Conservation (phyloP, 2,888 invertebrate genomes). For the Hydrotaea diabolus region DNA sequence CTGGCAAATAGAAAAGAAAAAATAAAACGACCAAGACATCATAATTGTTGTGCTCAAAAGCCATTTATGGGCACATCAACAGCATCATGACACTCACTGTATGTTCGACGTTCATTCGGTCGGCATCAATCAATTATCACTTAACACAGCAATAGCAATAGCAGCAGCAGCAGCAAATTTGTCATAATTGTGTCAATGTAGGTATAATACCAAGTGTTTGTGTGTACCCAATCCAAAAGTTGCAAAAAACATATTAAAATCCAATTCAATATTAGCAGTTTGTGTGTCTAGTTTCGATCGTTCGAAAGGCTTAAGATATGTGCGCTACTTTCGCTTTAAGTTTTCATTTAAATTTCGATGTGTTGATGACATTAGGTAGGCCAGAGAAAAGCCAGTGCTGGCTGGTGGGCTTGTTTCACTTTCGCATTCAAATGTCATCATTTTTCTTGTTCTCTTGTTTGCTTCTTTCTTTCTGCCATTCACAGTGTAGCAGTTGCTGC, state of each 20-base stretch:
- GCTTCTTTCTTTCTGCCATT: neutral
- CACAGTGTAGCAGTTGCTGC: slow-evolving; percentile 9
- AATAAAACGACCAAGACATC: neutral
- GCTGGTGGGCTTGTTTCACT: too few species aligned
- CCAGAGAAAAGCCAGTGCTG: neutral
- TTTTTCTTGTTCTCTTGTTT: neutral
- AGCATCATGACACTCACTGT: slow-evolving; percentile 18
- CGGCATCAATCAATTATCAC: slow-evolving; percentile 56
- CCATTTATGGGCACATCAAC: slow-evolving; percentile 31
- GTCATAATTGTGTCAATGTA: slow-evolving; percentile 47
- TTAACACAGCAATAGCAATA: slow-evolving; percentile 25
- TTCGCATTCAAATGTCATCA: neutral
- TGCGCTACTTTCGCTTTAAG: neutral
- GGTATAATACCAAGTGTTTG: neutral
- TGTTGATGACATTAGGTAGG: neutral
- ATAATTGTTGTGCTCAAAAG: slow-evolving; percentile 26
- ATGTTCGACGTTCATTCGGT: slow-evolving; percentile 24
- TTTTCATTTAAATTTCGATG: neutral
- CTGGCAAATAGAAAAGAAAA: neutral
- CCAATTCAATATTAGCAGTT: neutral
- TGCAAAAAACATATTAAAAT: neutral
- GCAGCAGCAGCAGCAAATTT: slow-evolving; percentile 38
- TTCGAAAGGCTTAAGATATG: neutral
- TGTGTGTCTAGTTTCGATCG: neutral
- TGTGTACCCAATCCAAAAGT: neutral